Percentiles rank a stretch among this genome's conserved stretches.
phyloP scores from a whole-genome alignment of 2,888 invertebrate genomes.

The Andrena flavipes region DNA sequence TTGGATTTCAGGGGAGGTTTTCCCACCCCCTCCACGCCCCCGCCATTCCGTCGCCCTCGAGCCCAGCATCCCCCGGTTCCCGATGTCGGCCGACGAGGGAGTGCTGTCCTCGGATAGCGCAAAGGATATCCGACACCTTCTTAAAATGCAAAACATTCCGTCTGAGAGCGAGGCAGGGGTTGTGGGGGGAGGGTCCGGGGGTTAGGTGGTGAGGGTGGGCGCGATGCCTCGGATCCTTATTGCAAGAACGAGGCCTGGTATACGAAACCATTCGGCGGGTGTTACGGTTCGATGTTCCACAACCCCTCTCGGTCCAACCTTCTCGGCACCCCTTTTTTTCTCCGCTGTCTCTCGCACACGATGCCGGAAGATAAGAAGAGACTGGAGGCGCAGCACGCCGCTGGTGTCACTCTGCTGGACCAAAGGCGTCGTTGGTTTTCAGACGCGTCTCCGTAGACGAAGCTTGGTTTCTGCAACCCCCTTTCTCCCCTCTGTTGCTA shows the following conservation, averaged over 20 bases:
- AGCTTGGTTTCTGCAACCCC: too few species aligned
- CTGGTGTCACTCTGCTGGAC: conserved; percentile 11
- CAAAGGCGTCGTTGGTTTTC: not conserved
- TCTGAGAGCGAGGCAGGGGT: conserved; percentile 69
- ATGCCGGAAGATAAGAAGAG: conserved; percentile 35
- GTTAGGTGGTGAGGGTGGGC: conserved; percentile 57
- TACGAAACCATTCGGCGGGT: conserved; percentile 68
- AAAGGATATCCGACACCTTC: conserved; percentile 81
- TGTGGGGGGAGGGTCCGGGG: conserved; percentile 52
- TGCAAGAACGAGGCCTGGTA: conserved; percentile 73
- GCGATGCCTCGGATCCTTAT: conserved; percentile 72
- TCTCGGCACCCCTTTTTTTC: conserved; percentile 26
- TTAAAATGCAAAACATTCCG: conserved; percentile 84
- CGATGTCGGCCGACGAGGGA: conserved; percentile 57
- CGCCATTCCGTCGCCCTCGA: conserved; percentile 44
- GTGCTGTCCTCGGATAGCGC: conserved; percentile 75
- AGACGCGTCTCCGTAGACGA: too few species aligned
- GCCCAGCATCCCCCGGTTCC: conserved; percentile 21
- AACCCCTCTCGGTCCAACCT: not conserved
- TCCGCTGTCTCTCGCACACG: conserved; percentile 33
- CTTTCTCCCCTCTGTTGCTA: too few species aligned
- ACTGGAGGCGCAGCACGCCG: not conserved
- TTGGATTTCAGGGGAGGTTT: conserved; percentile 73
- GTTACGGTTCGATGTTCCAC: conserved; percentile 57
- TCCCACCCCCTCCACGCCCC: conserved; percentile 36